Percentiles rank a stretch among this genome's conserved stretches.
phyloP scores from a whole-genome alignment of 2,113 vertebrate genomes.

The Meriones unguiculatus region DNA sequence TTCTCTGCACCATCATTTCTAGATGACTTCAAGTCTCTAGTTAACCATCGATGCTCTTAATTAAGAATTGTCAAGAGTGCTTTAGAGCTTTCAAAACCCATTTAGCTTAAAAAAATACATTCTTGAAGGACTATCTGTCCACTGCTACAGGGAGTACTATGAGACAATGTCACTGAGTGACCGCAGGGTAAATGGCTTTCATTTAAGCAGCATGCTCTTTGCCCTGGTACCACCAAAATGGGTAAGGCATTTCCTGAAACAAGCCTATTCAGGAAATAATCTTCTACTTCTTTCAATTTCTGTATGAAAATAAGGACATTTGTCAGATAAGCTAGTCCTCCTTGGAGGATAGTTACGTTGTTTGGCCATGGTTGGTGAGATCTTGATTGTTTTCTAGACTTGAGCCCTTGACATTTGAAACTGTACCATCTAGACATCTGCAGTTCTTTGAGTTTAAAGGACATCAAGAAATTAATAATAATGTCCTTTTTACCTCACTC shows the following conservation, averaged over 20 bases:
- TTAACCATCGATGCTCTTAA: slow-evolving; percentile 48
- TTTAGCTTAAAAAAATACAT: slow-evolving; percentile 54
- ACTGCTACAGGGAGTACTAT: rapidly evolving
- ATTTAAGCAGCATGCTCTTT: not conserved
- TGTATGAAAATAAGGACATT: not conserved
- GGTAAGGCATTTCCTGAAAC: slow-evolving; percentile 22
- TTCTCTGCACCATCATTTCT: slow-evolving; percentile 42
- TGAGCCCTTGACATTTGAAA: not conserved
- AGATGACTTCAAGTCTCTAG: slow-evolving; percentile 43
- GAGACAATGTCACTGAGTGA: not conserved
- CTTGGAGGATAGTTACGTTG: not conserved
- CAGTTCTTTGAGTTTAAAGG: not conserved
- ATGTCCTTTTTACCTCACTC: not conserved
- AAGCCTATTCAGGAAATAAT: not conserved
- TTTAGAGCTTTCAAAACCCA: slow-evolving; percentile 63
- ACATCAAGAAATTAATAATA: not conserved
- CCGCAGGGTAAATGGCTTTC: not conserved
- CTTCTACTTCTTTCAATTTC: slow-evolving; percentile 21
- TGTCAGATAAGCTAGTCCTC: not conserved
- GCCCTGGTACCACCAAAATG: not conserved
- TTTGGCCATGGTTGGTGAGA: not conserved
- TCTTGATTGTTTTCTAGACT: slow-evolving; percentile 22
- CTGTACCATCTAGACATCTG: not conserved
- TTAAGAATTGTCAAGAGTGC: slow-evolving; percentile 57
- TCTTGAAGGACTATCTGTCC: not conserved